Conservation (phyloP, 2,113 vertebrate genomes). For the Leptobrachium leishanense region DNA sequence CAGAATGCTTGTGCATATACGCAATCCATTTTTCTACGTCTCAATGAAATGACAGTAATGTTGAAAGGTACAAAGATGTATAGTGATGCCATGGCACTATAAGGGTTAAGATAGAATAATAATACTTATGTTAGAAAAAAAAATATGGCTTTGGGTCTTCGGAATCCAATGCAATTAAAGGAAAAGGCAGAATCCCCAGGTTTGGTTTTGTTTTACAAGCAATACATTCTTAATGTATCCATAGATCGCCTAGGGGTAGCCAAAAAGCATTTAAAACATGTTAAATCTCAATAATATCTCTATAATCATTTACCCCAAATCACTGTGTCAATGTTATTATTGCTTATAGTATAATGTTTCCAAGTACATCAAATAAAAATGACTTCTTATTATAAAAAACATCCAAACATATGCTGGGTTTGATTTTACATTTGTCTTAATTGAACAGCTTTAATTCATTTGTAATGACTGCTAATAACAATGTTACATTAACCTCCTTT, state of each 20-base stretch:
- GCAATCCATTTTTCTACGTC: too few relatives aligned
- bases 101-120: not conserved
- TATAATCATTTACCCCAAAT: not conserved
- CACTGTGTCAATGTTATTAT: conserved; percentile 30
- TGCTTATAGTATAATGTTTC: conserved; percentile 16
- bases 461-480: too few relatives aligned
- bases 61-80: not conserved
- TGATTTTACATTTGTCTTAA: too few relatives aligned
- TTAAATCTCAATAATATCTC: conserved; percentile 4
- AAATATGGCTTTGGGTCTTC: conserved; percentile 14
- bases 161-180: not conserved
- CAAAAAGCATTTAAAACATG: not conserved
- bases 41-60: not conserved
- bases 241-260: not conserved
- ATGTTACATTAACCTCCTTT: too few relatives aligned
- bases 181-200: not conserved
- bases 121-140: not conserved
- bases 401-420: too few relatives aligned
- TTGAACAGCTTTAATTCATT: too few relatives aligned
- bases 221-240: not conserved
- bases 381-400: not conserved
- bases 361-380: conserved; percentile 1
- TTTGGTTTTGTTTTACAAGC: not conserved
- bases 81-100: not conserved
- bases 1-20: too few relatives aligned